Evolutionary conservation across 2,797 vertebrate genomes (phyloP), one percentile per base, ranked within the genome.

Genomic region (Gastrophryne carolinensis): DNA sequence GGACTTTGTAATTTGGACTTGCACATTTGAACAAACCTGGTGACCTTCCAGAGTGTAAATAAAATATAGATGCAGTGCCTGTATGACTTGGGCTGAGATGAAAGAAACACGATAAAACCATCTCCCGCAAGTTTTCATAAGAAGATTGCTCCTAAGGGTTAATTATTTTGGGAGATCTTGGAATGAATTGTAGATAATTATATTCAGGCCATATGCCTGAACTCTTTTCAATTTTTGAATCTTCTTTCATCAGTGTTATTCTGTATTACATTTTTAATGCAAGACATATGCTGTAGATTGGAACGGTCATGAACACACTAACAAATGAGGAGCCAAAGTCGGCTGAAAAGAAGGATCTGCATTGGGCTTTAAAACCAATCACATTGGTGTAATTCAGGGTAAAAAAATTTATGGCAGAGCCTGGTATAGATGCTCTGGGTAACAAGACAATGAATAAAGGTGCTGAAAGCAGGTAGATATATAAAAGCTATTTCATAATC

Each of bases 151-250:
- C 15, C 62, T 49, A 26, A 41, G 37, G 61, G 72, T 57, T 56
- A 47, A 73, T 73, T 73, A 54, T 64, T 53, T 72, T 56, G 53
- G 12, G 23, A 71, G 67, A 58, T 44, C 67, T 70, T 70, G 67
- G 67, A 58, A 70, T 41, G 35, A 58, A 58, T 57, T 70, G 44
- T 41, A 44, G 67, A 70, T 70, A 70, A 70, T 70, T 57, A 34
- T 44, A 70, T 58, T 57, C 39, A 70, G 32, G 37, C 67, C 67
- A 70, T 58, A 58, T 57, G 52, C 34, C 56, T 34, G 53, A 24
- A 58, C 44, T 70, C 29, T 58, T 70, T 44, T 47, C 6, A 19
- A 24, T 56, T 52, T 37, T 54, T 41, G 26, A n/a, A 3, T 67
- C 17, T 35, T 47, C 24, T 50, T 52, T 52, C 49, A 68, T 68